A percentile compares a stretch with the other conserved stretches of the same genome.
These are phyloP conservation scores for Dasypus novemcinctus DNA, from an alignment of 2,113 vertebrate genomes.

Conservation along the genomic window DNA sequence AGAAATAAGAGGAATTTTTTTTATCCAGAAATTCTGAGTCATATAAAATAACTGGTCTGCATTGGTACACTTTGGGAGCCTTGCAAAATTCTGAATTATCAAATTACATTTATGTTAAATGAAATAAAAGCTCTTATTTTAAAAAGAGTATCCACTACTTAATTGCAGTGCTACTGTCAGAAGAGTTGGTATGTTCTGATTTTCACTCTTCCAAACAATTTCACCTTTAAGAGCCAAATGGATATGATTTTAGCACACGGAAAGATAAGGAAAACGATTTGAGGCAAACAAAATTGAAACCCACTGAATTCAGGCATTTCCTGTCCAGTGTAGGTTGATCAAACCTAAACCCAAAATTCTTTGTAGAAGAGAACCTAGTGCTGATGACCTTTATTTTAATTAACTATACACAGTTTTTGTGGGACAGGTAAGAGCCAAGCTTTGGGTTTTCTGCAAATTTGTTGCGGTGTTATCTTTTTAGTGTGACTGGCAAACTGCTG, in stretches of 20 bases:
- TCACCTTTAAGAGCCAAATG: neutral
- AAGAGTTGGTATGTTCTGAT: neutral
- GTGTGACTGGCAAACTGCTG: neutral
- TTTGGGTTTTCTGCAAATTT: neutral
- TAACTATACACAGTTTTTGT: neutral
- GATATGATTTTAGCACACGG: neutral
- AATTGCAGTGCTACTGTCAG: neutral
- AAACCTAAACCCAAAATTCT: neutral
- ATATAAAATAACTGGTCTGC: too few relatives aligned
- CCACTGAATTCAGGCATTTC: neutral
- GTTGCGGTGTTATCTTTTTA: neutral
- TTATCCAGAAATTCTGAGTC: neutral
- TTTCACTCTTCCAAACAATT: neutral
- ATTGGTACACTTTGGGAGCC: neutral
- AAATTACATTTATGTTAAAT: neutral
- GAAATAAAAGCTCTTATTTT: neutral
- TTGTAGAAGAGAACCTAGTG: neutral
- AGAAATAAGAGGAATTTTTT: neutral
- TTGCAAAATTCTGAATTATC: neutral
- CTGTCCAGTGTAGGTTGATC: neutral
- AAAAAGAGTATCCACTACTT: neutral
- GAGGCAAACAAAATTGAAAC: slow-evolving; percentile 7
- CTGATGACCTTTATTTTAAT: neutral
- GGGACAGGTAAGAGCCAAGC: neutral
- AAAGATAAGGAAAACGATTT: neutral